Percentiles rank a stretch among this genome's conserved stretches.
phyloP scores from a whole-genome alignment of 2,113 vertebrate species.

The Callionymus lyra region DNA sequence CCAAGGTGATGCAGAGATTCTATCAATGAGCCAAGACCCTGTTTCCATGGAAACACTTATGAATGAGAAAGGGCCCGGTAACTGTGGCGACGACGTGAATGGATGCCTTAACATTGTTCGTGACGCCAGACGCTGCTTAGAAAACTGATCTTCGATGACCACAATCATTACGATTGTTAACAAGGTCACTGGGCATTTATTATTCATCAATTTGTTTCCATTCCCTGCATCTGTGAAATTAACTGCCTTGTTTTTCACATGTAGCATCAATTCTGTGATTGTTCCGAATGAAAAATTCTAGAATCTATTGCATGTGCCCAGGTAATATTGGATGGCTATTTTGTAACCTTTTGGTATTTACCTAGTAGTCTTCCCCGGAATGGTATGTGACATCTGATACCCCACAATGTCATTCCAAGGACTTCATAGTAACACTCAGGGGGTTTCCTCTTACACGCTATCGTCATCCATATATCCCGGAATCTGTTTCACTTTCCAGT shows the following conservation, averaged over 20 bases:
- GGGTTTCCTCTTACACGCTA: slow-evolving; percentile 3
- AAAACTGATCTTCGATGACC: slow-evolving; percentile 24
- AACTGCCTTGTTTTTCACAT: too few species aligned
- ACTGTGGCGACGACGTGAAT: slow-evolving; percentile 81
- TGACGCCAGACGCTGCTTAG: slow-evolving; percentile 43
- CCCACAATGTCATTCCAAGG: slow-evolving; percentile 51
- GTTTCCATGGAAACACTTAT: slow-evolving; percentile 83
- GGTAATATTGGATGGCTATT: too few species aligned
- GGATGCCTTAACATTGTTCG: slow-evolving; percentile 62
- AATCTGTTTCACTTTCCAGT: slow-evolving; percentile 7
- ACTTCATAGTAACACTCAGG: slow-evolving; percentile 11
- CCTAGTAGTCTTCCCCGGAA: too few species aligned
- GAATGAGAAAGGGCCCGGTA: slow-evolving; percentile 82
- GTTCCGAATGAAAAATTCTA: too few species aligned
- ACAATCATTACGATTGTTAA: background rate
- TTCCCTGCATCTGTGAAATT: too few species aligned
- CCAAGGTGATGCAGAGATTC: slow-evolving; percentile 67
- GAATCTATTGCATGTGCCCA: too few species aligned
- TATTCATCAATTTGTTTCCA: too few species aligned
- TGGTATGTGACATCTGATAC: slow-evolving; percentile 19
- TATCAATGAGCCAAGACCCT: slow-evolving; percentile 79
- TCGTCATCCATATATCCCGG: slow-evolving; percentile 7
- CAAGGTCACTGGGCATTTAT: background rate
- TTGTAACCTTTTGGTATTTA: too few species aligned
- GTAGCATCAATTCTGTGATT: too few species aligned